Evolutionary conservation across 2,888 invertebrate genomes (phyloP).

Genomic region (Pteria penguin): DNA sequence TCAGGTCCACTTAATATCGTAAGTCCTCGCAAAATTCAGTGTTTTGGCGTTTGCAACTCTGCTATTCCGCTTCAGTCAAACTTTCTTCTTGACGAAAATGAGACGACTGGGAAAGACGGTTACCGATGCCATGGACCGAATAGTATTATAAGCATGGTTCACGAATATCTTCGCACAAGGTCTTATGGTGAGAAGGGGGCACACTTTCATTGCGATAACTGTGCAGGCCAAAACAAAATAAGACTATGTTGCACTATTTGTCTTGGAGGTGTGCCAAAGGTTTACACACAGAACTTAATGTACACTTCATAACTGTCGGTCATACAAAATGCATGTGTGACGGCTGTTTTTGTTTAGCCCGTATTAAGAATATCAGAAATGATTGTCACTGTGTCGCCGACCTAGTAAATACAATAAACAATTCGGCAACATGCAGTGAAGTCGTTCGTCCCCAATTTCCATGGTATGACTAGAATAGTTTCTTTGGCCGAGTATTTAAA

Average conservation of each 20-base stretch:
- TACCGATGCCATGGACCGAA: not conserved
- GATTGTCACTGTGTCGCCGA: not conserved
- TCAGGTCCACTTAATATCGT: not conserved
- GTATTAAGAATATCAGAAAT: not conserved
- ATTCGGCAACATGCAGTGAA: no score
- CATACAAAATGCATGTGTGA: not conserved
- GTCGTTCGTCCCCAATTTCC: not conserved
- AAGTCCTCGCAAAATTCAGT: not conserved
- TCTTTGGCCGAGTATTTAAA: not conserved
- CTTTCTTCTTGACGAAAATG: not conserved
- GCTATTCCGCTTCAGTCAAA: not conserved
- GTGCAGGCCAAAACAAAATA: not conserved
- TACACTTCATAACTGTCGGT: not conserved
- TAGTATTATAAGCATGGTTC: not conserved
- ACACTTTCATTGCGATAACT: not conserved
- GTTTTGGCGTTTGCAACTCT: not conserved
- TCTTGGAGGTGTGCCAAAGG: not conserved
- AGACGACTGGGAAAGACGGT: not conserved
- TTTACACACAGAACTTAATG: not conserved
- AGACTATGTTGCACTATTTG: not conserved
- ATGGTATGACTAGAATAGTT: not conserved
- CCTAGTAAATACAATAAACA: not conserved
- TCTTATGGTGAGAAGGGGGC: not conserved
- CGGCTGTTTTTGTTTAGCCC: not conserved
- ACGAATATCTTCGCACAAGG: not conserved